Conservation (phyloP, 2,797 vertebrate species). For the Fistularia commersonii region DNA sequence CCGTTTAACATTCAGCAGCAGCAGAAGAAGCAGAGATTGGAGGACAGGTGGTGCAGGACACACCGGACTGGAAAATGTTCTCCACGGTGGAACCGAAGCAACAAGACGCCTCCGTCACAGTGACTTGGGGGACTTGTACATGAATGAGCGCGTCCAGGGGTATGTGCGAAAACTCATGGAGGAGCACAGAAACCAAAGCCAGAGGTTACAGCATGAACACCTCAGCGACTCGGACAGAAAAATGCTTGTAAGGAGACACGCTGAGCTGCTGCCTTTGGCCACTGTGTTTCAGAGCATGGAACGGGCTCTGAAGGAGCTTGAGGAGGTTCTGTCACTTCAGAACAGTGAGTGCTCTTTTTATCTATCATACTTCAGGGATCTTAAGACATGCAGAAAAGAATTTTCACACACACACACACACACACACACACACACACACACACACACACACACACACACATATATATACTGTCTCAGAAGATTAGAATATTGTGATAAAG, state of each 20-base stretch:
- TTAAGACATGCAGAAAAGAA: background rate
- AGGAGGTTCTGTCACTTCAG: slow-evolving; percentile 79
- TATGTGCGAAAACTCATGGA: slow-evolving; percentile 73
- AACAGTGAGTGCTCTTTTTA: slow-evolving; percentile 61
- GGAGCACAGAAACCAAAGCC: slow-evolving; percentile 67
- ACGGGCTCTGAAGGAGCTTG: slow-evolving; percentile 68
- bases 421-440: no score
- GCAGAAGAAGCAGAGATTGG: slow-evolving; percentile 5
- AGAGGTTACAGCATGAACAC: slow-evolving; percentile 55
- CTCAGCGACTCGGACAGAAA: slow-evolving; percentile 74
- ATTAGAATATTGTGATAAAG: no score
- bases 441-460: no score
- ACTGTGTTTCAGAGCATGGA: slow-evolving; percentile 64
- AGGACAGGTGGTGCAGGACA: slow-evolving; percentile 17
- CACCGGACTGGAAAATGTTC: background rate
- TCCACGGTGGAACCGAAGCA: background rate
- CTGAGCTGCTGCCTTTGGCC: slow-evolving; percentile 71
- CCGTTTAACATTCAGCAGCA: background rate
- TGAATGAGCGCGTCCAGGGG: slow-evolving; percentile 69
- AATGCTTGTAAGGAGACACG: slow-evolving; percentile 57
- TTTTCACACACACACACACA: no score
- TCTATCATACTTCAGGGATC: background rate
- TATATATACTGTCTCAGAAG: no score
- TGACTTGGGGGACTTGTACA: slow-evolving; percentile 65
- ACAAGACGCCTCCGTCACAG: slow-evolving; percentile 39